Conservation (phyloP, 2,888 invertebrate species). For the Drosophila neonasuta region DNA sequence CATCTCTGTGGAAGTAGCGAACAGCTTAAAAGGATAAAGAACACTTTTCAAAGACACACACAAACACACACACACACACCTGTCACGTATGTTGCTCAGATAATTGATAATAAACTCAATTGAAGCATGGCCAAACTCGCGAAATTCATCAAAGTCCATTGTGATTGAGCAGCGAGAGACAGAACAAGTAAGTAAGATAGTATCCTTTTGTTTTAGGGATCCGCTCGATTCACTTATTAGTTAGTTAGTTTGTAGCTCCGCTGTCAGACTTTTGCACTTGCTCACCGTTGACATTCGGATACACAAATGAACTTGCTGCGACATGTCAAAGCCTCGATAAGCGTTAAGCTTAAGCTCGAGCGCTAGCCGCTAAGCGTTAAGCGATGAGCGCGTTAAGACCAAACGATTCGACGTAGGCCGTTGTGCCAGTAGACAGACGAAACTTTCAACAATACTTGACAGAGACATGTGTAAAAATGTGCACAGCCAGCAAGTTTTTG, state of each 20-base stretch:
- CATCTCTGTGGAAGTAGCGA: slow-evolving; percentile 59
- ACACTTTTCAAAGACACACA: slow-evolving; percentile 14
- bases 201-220: slow-evolving; percentile 39
- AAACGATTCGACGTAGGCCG: slow-evolving; percentile 37
- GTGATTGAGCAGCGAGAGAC: slow-evolving; percentile 23
- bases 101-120: slow-evolving; percentile 97
- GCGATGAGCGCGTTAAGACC: slow-evolving; percentile 35
- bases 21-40: slow-evolving; percentile 26
- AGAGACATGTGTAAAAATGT: slow-evolving; percentile 71
- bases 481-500: slow-evolving; percentile 70
- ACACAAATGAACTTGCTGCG: slow-evolving; percentile 59
- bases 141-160: slow-evolving; percentile 91
- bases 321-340: slow-evolving; percentile 52
- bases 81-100: slow-evolving; percentile 90
- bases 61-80: slow-evolving; percentile 82
- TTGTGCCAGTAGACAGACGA: slow-evolving; percentile 3
- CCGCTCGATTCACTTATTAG: neutral
- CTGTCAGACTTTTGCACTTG: slow-evolving; percentile 62
- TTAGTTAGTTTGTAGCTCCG: slow-evolving; percentile 19
- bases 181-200: slow-evolving; percentile 2
- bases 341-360: slow-evolving; percentile 1
- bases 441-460: slow-evolving; percentile 59
- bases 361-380: slow-evolving; percentile 18
- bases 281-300: slow-evolving; percentile 73
- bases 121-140: slow-evolving; percentile 92